These are phyloP conservation scores for Tichodroma muraria DNA, from an alignment of 2,113 vertebrate genomes.

Conservation along the genomic window DNA sequence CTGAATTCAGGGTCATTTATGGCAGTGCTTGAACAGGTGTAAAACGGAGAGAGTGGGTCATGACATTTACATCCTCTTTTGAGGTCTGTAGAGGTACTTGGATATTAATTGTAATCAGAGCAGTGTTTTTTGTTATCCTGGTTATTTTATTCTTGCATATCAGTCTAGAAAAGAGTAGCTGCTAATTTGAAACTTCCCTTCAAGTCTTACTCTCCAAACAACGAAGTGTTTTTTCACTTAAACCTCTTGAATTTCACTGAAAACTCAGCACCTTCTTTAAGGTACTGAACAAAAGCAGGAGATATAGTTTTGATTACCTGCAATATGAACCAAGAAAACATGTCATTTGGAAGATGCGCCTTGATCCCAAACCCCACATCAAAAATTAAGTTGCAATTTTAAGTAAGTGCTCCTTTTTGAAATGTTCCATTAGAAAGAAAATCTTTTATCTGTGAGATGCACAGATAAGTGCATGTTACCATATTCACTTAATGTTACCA, in stretches of 20 bases:
- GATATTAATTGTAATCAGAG: neutral
- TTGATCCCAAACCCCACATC: neutral
- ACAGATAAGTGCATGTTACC: neutral
- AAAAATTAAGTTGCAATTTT: neutral
- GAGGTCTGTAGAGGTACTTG: neutral
- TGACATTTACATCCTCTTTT: neutral
- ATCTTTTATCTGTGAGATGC: neutral
- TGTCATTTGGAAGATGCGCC: neutral
- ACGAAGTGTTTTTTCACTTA: neutral
- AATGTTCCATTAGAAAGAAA: neutral
- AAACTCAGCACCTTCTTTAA: neutral
- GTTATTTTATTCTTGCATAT: neutral
- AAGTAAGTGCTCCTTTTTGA: neutral
- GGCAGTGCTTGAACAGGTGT: neutral
- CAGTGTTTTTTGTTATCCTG: neutral
- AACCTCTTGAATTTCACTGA: neutral
- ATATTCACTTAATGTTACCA: neutral
- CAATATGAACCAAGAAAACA: neutral
- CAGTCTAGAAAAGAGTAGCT: neutral
- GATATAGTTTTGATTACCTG: neutral
- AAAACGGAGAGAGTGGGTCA: neutral
- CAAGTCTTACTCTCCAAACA: neutral
- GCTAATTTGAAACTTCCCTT: neutral
- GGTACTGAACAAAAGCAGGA: neutral
- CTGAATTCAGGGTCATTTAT: neutral